A percentile compares a stretch with the other conserved stretches of the same genome.
Conservation (phyloP, 2,888 invertebrate genomes). For the Phyllotreta cruciferae region DNA sequence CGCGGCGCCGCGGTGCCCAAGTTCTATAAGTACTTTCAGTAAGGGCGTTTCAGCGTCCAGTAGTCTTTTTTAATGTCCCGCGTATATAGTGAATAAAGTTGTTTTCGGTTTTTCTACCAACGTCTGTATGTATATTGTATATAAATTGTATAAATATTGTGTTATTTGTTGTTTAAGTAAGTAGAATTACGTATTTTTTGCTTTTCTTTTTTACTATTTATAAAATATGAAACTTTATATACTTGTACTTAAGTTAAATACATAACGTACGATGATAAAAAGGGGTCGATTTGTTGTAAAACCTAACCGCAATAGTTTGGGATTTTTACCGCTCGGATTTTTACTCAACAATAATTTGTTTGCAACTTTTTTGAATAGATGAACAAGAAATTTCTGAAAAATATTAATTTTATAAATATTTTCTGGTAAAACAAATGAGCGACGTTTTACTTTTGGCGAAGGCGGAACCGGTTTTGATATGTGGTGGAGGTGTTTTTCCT, state of each 20-base stretch:
- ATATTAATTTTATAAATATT: too few species aligned
- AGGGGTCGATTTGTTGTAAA: not conserved
- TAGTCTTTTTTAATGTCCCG: too few species aligned
- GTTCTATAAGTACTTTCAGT: slow-evolving; percentile 67
- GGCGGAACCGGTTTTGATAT: too few species aligned
- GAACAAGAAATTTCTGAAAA: too few species aligned
- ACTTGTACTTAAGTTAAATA: slow-evolving; percentile 42
- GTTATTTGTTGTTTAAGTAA: slow-evolving; percentile 43
- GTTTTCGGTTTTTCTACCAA: slow-evolving; percentile 24
- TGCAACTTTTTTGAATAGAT: too few species aligned
- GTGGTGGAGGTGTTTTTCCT: too few species aligned
- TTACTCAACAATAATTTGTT: too few species aligned
- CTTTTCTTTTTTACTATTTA: slow-evolving; percentile 43
- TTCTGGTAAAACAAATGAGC: too few species aligned
- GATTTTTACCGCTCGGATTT: too few species aligned
- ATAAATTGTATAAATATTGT: slow-evolving; percentile 43
- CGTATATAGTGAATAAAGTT: slow-evolving; percentile 1
- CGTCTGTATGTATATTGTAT: slow-evolving; percentile 40
- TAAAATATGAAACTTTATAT: slow-evolving; percentile 41
- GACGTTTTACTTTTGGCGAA: too few species aligned
- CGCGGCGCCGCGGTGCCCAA: slow-evolving; percentile 54
- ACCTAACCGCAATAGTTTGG: too few species aligned
- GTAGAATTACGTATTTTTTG: slow-evolving; percentile 40
- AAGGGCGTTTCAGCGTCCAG: slow-evolving; percentile 32
- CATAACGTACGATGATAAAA: slow-evolving; percentile 26